Evolutionary conservation across 30 jellyfish, hydroid and myxozoan genomes (phyloP).

Genomic region (Rhopilema esculentum): DNA sequence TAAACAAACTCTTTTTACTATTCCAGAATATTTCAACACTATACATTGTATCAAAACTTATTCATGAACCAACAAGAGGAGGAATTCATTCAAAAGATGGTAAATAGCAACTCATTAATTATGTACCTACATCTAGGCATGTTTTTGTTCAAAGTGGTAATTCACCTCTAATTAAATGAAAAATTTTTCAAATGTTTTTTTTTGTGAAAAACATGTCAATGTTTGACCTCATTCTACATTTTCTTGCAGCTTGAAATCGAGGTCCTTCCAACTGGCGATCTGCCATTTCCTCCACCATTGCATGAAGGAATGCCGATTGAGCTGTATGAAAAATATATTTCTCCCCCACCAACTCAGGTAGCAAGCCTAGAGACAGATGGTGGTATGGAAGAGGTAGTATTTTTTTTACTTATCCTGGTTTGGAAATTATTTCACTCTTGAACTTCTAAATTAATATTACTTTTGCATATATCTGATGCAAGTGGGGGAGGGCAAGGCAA

Average conservation of each 20-base stretch:
- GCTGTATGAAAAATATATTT: constrained; percentile 47
- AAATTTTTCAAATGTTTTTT: too few relatives aligned
- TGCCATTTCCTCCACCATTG: constrained; percentile 72
- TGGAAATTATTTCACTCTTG: too few relatives aligned
- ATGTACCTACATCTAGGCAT: not conserved
- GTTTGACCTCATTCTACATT: not conserved
- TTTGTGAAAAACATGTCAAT: not conserved
- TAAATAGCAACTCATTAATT: not conserved
- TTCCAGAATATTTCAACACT: constrained; percentile 69
- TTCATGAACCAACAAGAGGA: constrained; percentile 34
- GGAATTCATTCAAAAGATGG: constrained; percentile 40
- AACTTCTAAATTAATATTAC: too few relatives aligned
- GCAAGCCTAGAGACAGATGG: constrained; percentile 23
- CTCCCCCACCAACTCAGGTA: constrained; percentile 46
- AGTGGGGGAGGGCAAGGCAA: too few relatives aligned
- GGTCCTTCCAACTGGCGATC: constrained; percentile 45
- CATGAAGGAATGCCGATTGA: constrained; percentile 73
- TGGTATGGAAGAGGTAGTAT: constrained; percentile 7
- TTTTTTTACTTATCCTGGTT: too few relatives aligned
- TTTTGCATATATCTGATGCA: too few relatives aligned
- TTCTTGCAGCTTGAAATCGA: constrained; percentile 58
- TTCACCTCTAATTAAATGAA: too few relatives aligned
- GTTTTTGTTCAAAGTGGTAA: too few relatives aligned
- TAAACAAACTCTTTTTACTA: not conserved
- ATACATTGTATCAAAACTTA: constrained; percentile 35